phyloP scores from a whole-genome alignment of 2,113 vertebrate species.

The Chunga burmeisteri region DNA sequence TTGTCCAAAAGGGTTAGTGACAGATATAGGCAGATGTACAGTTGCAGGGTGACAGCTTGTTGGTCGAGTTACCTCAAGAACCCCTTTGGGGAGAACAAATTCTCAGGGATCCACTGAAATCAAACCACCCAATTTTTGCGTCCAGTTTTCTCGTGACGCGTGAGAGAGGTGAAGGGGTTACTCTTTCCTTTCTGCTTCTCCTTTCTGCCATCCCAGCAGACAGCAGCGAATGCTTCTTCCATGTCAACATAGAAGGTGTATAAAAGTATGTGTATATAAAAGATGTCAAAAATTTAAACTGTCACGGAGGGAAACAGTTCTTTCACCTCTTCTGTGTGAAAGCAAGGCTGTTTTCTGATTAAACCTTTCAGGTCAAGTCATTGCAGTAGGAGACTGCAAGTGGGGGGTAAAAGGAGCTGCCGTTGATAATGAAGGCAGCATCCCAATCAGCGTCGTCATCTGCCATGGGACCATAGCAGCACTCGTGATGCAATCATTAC shows the following conservation, averaged over 20 bases:
- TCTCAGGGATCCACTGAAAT: neutral
- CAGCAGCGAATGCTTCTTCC: neutral
- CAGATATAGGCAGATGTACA: fast-evolving
- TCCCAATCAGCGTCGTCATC: fast-evolving
- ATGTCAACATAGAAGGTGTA: fast-evolving
- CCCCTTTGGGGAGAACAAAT: neutral
- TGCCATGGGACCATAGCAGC: fast-evolving
- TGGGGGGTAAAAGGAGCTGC: neutral
- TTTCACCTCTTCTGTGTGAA: neutral
- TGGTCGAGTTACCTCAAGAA: neutral
- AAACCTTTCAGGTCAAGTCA: neutral
- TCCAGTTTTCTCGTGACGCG: neutral
- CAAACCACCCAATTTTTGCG: fast-evolving
- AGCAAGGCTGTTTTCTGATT: neutral
- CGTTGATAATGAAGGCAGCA: neutral
- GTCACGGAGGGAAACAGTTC: neutral
- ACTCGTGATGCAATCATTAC: neutral
- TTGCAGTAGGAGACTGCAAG: neutral
- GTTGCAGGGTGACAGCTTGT: neutral
- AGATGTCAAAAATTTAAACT: neutral
- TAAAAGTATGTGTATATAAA: neutral
- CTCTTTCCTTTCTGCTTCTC: neutral
- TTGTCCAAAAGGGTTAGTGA: neutral
- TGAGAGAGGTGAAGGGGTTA: neutral
- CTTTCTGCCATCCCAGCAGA: neutral